Conservation (phyloP, 2,113 vertebrate species). For the Psittacula cyanocephala region DNA sequence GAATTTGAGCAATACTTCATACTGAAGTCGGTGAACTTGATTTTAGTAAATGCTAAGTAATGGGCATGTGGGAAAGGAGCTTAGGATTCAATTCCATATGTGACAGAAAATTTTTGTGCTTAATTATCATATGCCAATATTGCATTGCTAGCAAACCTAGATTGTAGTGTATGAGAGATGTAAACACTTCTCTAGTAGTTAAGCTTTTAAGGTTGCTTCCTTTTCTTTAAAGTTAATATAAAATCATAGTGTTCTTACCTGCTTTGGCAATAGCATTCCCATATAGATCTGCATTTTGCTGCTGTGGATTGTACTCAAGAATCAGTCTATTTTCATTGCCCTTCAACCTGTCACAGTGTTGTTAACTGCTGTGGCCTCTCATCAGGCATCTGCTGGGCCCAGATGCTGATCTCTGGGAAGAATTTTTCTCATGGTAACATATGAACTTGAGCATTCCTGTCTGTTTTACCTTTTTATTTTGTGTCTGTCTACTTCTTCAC, state of each 20-base stretch:
- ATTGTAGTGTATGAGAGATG: background rate
- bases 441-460: background rate
- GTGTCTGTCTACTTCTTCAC: background rate
- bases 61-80: background rate
- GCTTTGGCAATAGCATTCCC: background rate
- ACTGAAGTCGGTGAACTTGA: background rate
- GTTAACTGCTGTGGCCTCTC: background rate
- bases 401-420: background rate
- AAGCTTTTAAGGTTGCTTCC: background rate
- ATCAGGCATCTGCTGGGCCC: conserved; percentile 33
- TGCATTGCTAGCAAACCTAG: background rate
- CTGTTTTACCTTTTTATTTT: background rate
- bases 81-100: background rate
- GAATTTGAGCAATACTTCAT: background rate
- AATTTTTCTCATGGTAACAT: background rate
- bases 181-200: background rate
- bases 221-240: background rate
- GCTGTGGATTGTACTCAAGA: background rate
- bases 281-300: background rate
- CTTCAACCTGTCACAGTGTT: background rate
- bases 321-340: background rate
- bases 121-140: background rate
- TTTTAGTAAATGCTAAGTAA: background rate
- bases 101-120: background rate
- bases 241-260: background rate